Percentiles rank a stretch among this genome's conserved stretches.
phyloP scores from a whole-genome alignment of 2,113 vertebrate genomes.

The Aplodontia rufa region DNA sequence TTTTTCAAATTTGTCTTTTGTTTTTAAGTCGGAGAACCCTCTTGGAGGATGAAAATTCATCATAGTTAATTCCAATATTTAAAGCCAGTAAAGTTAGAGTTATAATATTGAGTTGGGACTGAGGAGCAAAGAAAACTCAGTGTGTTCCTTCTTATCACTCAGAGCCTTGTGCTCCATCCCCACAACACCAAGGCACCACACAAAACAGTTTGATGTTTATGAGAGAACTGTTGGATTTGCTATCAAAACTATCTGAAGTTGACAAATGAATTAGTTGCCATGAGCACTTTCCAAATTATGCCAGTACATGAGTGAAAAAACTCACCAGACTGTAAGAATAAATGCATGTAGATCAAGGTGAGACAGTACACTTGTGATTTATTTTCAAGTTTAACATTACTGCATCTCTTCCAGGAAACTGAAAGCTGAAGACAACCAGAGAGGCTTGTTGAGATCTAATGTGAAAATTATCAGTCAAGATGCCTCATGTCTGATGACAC shows the following conservation, averaged over 20 bases:
- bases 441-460: constrained; percentile 85
- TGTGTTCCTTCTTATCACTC: rapidly evolving
- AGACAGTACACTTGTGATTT: background rate
- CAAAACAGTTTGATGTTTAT: background rate
- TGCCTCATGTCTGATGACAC: constrained; percentile 89
- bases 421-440: constrained; percentile 93
- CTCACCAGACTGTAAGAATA: background rate
- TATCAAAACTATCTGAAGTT: background rate
- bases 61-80: background rate
- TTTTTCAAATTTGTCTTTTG: background rate
- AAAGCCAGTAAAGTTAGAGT: background rate
- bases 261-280: background rate
- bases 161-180: too few relatives aligned
- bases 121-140: background rate
- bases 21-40: background rate
- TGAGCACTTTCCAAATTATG: background rate
- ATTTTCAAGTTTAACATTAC: background rate
- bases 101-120: background rate
- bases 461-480: constrained; percentile 87
- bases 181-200: rapidly evolving
- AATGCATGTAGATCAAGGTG: background rate
- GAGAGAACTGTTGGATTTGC: background rate
- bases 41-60: background rate
- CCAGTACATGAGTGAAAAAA: background rate
- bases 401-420: constrained; percentile 88